These are phyloP conservation scores for Atopsyche davidsoni DNA, from an alignment of 1,140 invertebrate genomes.

Conservation along the genomic window DNA sequence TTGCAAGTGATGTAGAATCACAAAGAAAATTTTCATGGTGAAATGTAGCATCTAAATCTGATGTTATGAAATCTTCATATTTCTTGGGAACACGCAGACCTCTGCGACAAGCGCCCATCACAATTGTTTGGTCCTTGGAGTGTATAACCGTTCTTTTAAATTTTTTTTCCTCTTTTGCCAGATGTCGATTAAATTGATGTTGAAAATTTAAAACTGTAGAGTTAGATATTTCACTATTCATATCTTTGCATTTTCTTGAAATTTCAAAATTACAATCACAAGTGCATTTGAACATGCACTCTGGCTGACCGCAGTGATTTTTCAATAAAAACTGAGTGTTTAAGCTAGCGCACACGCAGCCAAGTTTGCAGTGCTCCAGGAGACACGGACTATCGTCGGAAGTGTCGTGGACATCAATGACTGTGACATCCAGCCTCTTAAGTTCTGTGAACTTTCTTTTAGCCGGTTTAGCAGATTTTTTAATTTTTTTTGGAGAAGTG, in stretches of 20 bases:
- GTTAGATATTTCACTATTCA: conserved; percentile 29
- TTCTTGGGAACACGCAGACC: conserved; percentile 35
- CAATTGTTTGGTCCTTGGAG: conserved; percentile 38
- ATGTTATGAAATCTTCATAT: conserved; percentile 35
- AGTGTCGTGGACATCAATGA: conserved; percentile 33
- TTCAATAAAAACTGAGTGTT: conserved; percentile 29
- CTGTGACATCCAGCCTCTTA: conserved; percentile 37
- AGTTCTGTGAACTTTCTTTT: conserved; percentile 35
- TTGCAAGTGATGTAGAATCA: neutral
- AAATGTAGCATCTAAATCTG: conserved; percentile 11
- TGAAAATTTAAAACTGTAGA: conserved; percentile 36
- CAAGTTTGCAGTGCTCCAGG: conserved; percentile 39
- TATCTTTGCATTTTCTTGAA: too few relatives aligned
- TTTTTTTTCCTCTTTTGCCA: conserved; percentile 40
- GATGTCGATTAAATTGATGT: conserved; percentile 37
- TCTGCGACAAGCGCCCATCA: conserved; percentile 36
- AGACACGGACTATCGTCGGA: conserved; percentile 31
- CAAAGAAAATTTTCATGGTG: too few relatives aligned
- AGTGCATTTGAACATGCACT: conserved; percentile 45
- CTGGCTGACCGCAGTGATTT: conserved; percentile 38
- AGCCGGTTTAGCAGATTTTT: conserved; percentile 20
- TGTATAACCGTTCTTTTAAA: conserved; percentile 43
- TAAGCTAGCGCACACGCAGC: conserved; percentile 46
- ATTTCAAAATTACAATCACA: conserved; percentile 36
- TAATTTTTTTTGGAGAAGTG: conserved; percentile 12